Evolutionary conservation across 2,797 vertebrate genomes (phyloP).

Genomic region (Poeciliopsis paucimaculata): DNA sequence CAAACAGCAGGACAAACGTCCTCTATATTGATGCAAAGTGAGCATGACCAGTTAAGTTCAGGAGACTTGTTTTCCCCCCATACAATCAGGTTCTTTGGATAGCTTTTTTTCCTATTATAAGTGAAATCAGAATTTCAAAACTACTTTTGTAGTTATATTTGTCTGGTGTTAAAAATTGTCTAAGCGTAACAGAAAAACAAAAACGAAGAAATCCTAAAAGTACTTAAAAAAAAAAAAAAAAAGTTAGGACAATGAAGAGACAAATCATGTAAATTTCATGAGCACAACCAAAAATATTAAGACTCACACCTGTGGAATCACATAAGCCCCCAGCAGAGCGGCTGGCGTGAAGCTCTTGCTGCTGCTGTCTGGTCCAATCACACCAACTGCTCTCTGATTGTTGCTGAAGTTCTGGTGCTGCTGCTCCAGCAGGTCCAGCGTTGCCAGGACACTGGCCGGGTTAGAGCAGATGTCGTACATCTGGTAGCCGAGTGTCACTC

Average conservation of each 20-base stretch:
- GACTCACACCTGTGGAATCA: constrained; percentile 83
- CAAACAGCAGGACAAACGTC: neutral
- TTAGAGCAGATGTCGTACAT: constrained; percentile 83
- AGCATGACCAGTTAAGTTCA: neutral
- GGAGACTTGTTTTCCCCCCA: neutral
- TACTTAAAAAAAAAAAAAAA: neutral
- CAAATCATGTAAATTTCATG: neutral
- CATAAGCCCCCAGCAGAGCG: constrained; percentile 76
- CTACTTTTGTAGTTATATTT: neutral
- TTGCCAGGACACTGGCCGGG: constrained; percentile 75
- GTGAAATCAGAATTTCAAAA: neutral
- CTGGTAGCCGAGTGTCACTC: constrained; percentile 84
- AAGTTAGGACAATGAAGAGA: neutral
- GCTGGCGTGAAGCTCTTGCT: constrained; percentile 77
- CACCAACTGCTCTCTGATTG: constrained; percentile 63
- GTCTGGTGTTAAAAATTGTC: neutral
- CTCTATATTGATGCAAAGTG: neutral
- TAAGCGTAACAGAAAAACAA: neutral
- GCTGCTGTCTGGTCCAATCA: constrained; percentile 87
- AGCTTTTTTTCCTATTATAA: neutral
- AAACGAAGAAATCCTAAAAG: neutral
- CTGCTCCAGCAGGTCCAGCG: constrained; percentile 72
- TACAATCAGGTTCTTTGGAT: neutral
- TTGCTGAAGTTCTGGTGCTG: constrained; percentile 41
- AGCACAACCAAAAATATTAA: neutral